Evolutionary conservation across 2,113 vertebrate species (phyloP), one percentile per base, ranked within the genome.

Genomic region (Macrotus californicus): DNA sequence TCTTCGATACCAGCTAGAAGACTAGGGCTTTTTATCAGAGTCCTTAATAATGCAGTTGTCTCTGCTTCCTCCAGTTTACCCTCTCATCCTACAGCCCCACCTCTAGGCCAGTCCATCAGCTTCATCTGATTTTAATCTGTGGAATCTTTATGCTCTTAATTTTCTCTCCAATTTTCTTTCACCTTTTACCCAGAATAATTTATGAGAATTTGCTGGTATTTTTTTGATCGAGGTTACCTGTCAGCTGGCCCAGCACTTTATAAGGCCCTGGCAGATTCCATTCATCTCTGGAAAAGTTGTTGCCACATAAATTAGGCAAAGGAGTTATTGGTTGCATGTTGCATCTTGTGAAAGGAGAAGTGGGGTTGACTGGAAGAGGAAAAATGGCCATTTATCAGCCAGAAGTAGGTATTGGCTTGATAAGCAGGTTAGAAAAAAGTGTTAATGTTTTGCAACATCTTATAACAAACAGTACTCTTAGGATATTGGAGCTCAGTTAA

Each of bases 41-140:
- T 73, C 43, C 31, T 95, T 72, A 80, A 39, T 76, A 54, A 85
- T 29, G 2, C 8, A 87, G 6, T 48, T 87, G 64, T 84, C 21
- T 41, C 14, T 96, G 43, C 10, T 87, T 94, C 7, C 59, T 95
- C 11, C 14, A 80, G 22, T 24, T 87, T 14, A 83, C 12, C 34
- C 29, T 87, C 34, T 96, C 13, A 88, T 87, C 67, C 18, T 16
- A 19, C 4, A 93, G 13, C 22, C 39, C n/a, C 5, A 83, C 0
- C 16, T 36, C 54, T 64, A 54, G 39, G 2, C n/a, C 72, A 77
- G 83, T 46, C 21, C 8, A 39, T 89, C 46, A 89, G 52, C 34
- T 64, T 56, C 56, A 41, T 91, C 18, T 93, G 73, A 67, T 89
- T 95, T 93, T 72, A 93, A 21, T 85, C 12, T 50, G 46, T 93